These are phyloP conservation scores for Apodemus agrarius DNA, from an alignment of 2,797 vertebrate genomes.

Conservation along the genomic window DNA sequence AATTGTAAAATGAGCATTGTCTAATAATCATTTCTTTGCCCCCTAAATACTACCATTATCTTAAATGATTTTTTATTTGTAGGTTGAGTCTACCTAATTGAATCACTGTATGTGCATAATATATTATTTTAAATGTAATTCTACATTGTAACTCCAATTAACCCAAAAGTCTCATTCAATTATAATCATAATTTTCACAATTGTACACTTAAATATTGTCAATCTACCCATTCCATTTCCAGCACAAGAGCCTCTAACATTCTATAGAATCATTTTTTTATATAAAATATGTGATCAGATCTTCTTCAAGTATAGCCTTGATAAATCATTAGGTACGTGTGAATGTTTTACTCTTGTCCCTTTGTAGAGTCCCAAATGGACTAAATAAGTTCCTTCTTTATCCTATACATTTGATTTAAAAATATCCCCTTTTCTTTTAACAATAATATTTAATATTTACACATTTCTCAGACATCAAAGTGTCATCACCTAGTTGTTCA, in stretches of 20 bases:
- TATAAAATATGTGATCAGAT: background rate
- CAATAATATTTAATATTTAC: background rate
- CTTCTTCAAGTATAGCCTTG: background rate
- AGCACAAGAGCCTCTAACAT: constrained; percentile 15
- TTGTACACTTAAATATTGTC: background rate
- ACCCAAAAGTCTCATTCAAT: background rate
- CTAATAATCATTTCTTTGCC: background rate
- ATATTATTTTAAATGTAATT: background rate
- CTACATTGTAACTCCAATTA: background rate
- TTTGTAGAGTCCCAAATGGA: background rate
- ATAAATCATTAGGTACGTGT: background rate
- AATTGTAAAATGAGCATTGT: background rate
- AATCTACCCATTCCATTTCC: background rate
- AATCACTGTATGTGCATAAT: background rate
- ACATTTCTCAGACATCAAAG: background rate
- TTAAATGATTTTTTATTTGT: constrained; percentile 15
- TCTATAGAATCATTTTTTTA: background rate
- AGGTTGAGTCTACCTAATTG: background rate
- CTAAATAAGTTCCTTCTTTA: background rate
- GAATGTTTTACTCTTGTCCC: background rate
- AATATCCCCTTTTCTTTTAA: background rate
- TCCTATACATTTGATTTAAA: background rate
- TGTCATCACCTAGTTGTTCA: background rate
- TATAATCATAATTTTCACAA: background rate
- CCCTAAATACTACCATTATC: background rate